Evolutionary conservation across 2,888 invertebrate genomes (phyloP).

Genomic region (Escarpia spicata): DNA sequence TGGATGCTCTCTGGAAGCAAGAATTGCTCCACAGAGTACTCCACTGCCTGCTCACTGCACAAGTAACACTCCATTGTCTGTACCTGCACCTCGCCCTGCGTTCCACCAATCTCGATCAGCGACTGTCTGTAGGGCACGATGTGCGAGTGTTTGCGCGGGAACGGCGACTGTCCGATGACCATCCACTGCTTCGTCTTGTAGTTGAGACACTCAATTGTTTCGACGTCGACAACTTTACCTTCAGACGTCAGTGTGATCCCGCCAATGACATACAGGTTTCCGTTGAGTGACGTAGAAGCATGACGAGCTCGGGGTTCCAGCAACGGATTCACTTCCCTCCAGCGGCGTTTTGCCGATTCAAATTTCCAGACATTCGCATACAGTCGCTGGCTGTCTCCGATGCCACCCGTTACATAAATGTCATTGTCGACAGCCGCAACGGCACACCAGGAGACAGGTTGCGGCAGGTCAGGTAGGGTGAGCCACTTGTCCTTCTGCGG

Average conservation of each 20-base stretch:
- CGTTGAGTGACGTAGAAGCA: conserved; percentile 55
- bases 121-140: conserved; percentile 56
- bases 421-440: conserved; percentile 55
- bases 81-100: conserved; percentile 49
- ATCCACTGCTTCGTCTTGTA: conserved; percentile 52
- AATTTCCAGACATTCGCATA: conserved; percentile 60
- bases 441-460: conserved; percentile 56
- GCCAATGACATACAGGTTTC: conserved; percentile 59
- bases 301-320: conserved; percentile 60
- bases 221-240: conserved; percentile 52
- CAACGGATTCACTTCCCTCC: conserved; percentile 56
- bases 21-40: conserved; percentile 58
- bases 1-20: conserved; percentile 60
- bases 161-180: conserved; percentile 56
- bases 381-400: conserved; percentile 54
- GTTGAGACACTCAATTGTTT: conserved; percentile 60
- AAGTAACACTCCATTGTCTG: conserved; percentile 62
- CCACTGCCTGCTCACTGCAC: conserved; percentile 48
- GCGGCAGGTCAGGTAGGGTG: conserved; percentile 56
- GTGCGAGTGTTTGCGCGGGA: conserved; percentile 58
- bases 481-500: conserved; percentile 61
- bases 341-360: conserved; percentile 55
- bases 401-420: conserved; percentile 62
- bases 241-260: conserved; percentile 53
- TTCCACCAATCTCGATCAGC: conserved; percentile 61